Base-by-base conservation (phyloP, 2,797 vertebrate species). In the Poecile montanus region DNA sequence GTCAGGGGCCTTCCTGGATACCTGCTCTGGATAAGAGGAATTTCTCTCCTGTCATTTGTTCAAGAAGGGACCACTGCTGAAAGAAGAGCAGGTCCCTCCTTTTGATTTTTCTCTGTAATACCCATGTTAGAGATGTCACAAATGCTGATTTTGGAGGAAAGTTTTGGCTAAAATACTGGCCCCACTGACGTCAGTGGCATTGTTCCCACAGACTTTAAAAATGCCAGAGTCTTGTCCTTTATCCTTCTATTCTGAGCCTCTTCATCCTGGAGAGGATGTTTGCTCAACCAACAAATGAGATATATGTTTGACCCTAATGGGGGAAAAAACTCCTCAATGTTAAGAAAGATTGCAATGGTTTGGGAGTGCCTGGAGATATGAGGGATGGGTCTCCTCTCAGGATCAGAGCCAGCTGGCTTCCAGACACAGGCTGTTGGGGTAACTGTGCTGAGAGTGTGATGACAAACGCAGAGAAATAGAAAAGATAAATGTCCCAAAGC, bases 381-480 rank as follows among this genome's bases (percentile, higher is more conserved):
- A 91, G 19, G 19, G 14, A 26, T 72, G 34, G 17, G 29, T 22
- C 13, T 91, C 77, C 40, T 90, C 11, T 53, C 53, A 67, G 51
- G 56, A 75, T 6, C 8, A 84, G 66, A 53, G 45, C 40, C 94
- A 88, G 48, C 34, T 89, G 79, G 58, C 70, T 88, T 81, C 60
- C 57, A 76, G 53, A 78, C n/a, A 63, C 17, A 61, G 34, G 36
- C 63, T 86, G 9, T 19, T 47, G 34, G 42, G 62, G 32, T 67
- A 47, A 14, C 29, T 91, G 38, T 79, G 27, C 29, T 76, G 70
- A 62, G 34, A 81, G n/a, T 27, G 15, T 48, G 51, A 40, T 72
- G 58, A 72, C 21, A 89, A 92, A 86, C 36, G 22, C 20, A 81
- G 54, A 83, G 45, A 75, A 89, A 91, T 36, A 72, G 10, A 16